phyloP scores from a whole-genome alignment of 2,888 invertebrate species.

The Synanthedon vespiformis region DNA sequence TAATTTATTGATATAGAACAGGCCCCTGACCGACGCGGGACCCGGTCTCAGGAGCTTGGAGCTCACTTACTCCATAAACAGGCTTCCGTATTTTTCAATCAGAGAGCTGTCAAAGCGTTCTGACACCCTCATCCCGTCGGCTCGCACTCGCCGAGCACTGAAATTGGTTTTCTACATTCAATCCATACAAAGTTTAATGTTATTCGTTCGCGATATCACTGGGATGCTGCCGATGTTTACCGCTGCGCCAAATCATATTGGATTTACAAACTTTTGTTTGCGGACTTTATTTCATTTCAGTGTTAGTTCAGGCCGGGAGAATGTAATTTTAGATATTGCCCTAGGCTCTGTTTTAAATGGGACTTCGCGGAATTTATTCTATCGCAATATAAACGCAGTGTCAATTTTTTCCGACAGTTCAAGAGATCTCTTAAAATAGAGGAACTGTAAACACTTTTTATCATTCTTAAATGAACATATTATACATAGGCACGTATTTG shows the following conservation, averaged over 20 bases:
- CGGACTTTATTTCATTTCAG: constrained; percentile 68
- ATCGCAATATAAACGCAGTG: not conserved
- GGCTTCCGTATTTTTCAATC: constrained; percentile 74
- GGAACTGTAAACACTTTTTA: too few species aligned
- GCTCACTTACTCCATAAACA: constrained; percentile 68
- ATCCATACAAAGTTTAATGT: constrained; percentile 72
- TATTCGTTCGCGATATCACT: constrained; percentile 71
- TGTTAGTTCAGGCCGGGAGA: constrained; percentile 65
- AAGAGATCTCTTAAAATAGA: too few species aligned
- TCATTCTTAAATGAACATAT: too few species aligned
- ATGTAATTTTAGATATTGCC: constrained; percentile 63
- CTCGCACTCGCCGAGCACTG: constrained; percentile 70
- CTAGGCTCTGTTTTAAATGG: constrained; percentile 36
- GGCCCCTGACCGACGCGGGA: not conserved
- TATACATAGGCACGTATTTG: too few species aligned
- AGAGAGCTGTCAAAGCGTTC: constrained; percentile 74
- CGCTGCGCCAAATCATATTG: constrained; percentile 71
- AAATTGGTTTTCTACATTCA: constrained; percentile 73
- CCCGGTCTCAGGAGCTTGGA: constrained; percentile 15
- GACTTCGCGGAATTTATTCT: constrained; percentile 9
- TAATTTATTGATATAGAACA: too few species aligned
- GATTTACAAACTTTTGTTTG: constrained; percentile 72
- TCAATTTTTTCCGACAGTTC: not conserved
- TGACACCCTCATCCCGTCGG: constrained; percentile 72
- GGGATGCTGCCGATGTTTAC: constrained; percentile 71